Percentiles rank a stretch among this genome's conserved stretches.
Evolutionary conservation across 1,140 invertebrate genomes (phyloP).

Genomic region (Olivierus martensii): DNA sequence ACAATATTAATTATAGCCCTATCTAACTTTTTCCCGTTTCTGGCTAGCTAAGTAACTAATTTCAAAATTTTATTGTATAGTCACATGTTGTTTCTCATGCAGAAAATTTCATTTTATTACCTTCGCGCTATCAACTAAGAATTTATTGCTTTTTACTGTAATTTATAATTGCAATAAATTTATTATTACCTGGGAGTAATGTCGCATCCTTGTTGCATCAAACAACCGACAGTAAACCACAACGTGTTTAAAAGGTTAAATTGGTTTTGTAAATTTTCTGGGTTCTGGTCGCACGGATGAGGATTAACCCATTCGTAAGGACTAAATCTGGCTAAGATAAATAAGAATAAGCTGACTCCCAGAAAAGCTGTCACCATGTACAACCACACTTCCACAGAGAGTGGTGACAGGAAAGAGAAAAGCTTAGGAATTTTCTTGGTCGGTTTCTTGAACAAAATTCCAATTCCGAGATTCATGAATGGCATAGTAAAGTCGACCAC

Average conservation of each 20-base stretch:
- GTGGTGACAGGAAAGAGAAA: conserved; percentile 75
- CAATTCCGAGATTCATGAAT: conserved; percentile 51
- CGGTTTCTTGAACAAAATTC: conserved; percentile 64
- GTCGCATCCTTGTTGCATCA: neutral
- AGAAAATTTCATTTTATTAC: no score
- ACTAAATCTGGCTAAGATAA: conserved; percentile 29
- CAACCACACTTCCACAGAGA: conserved; percentile 70
- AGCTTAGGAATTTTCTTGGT: conserved; percentile 54
- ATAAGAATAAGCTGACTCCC: conserved; percentile 32
- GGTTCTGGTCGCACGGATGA: conserved; percentile 29
- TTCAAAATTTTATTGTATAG: no score
- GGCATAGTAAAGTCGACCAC: conserved; percentile 42
- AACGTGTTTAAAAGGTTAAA: conserved; percentile 32
- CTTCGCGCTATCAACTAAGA: no score
- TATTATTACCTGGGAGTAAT: neutral
- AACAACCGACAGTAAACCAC: conserved; percentile 28
- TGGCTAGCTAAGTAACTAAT: no score
- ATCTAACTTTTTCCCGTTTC: no score
- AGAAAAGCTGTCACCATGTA: conserved; percentile 52
- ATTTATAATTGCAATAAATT: no score
- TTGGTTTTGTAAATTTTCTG: conserved; percentile 25
- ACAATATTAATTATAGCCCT: no score
- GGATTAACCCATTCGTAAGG: conserved; percentile 32
- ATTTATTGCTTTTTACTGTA: no score
- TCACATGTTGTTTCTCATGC: no score